Conservation (phyloP, 2,113 vertebrate genomes). For the Lepidiolamprologus cunningtoni region DNA sequence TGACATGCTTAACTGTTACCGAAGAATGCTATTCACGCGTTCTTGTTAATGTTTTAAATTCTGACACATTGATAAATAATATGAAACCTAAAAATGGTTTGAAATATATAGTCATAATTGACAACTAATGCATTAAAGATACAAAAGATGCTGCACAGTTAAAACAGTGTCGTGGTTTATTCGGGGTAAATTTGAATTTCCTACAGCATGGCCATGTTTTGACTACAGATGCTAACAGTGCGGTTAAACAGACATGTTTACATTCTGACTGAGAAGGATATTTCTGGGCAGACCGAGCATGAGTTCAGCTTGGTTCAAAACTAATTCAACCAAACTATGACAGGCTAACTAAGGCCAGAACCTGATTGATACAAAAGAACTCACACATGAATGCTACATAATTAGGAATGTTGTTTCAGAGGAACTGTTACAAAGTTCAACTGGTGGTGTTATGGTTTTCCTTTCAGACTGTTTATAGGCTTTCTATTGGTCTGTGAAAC, state of each 20-base stretch:
- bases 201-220: neutral
- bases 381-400: neutral
- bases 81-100: neutral
- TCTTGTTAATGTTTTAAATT: neutral
- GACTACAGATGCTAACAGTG: too few species aligned
- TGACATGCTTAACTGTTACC: neutral
- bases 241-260: neutral
- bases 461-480: neutral
- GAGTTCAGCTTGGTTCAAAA: neutral
- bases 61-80: neutral
- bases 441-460: neutral
- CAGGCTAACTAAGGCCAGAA: neutral
- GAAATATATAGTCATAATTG: neutral
- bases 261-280: neutral
- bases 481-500: neutral
- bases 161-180: neutral
- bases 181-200: neutral
- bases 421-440: neutral
- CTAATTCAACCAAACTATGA: neutral
- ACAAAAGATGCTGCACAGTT: neutral
- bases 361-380: neutral
- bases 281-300: neutral
- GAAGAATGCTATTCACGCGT: neutral
- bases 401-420: neutral
- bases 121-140: neutral